A percentile compares a stretch with the other conserved stretches of the same genome.
Evolutionary conservation across 2,888 invertebrate genomes (phyloP).

Genomic region (Andrena bucephala): DNA sequence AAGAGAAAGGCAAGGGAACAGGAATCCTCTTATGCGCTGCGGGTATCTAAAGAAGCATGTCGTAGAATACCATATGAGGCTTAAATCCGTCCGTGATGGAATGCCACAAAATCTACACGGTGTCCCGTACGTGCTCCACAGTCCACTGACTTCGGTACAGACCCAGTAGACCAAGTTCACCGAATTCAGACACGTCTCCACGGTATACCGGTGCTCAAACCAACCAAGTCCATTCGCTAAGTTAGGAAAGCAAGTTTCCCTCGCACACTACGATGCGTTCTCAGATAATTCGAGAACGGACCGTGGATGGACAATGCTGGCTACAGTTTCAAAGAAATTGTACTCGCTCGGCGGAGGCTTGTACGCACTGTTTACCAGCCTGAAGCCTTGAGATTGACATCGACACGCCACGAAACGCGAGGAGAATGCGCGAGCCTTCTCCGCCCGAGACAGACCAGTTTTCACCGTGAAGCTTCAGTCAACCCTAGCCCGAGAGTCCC

Average conservation of each 20-base stretch:
- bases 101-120: slow-evolving; percentile 56
- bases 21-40: slow-evolving; percentile 68
- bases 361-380: slow-evolving; percentile 25
- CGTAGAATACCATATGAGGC: slow-evolving; percentile 75
- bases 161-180: neutral
- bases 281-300: no score
- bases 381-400: slow-evolving; percentile 58
- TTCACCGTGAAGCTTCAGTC: slow-evolving; percentile 54
- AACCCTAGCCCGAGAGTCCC: slow-evolving; percentile 59
- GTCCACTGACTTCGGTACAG: neutral
- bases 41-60: slow-evolving; percentile 71
- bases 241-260: no score
- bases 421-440: slow-evolving; percentile 32
- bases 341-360: neutral
- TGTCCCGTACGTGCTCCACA: slow-evolving; percentile 9
- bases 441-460: slow-evolving; percentile 59
- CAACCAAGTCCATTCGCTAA: neutral
- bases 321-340: neutral
- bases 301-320: neutral
- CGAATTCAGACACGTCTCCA: neutral
- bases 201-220: neutral
- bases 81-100: slow-evolving; percentile 57
- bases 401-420: slow-evolving; percentile 43
- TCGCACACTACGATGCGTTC: no score
- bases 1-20: slow-evolving; percentile 63